These are phyloP conservation scores for Hippocampus barbouri DNA, from an alignment of 2,113 vertebrate genomes.

Conservation along the genomic window DNA sequence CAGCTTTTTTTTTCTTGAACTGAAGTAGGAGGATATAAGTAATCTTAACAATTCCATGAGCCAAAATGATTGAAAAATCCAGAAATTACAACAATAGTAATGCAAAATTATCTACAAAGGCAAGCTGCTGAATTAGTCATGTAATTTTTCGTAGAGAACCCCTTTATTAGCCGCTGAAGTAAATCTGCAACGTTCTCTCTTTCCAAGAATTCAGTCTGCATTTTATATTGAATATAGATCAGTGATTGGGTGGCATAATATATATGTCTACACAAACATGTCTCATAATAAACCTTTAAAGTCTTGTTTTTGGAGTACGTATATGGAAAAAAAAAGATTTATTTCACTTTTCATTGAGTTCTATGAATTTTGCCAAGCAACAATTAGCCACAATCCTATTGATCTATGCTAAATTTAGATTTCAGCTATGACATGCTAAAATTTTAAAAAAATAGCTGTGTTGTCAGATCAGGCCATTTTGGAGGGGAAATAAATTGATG, in stretches of 20 bases:
- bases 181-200: background rate
- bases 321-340: no score
- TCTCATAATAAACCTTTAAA: no score
- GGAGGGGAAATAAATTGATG: no score
- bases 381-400: no score
- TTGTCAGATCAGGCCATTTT: no score
- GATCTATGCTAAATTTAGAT: no score
- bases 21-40: background rate
- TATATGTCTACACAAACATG: no score
- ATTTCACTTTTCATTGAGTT: background rate
- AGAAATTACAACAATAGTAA: background rate
- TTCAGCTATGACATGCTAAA: no score
- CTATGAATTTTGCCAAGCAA: background rate
- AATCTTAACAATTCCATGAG: background rate
- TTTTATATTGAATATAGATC: background rate
- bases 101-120: background rate
- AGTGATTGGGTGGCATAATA: no score
- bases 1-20: background rate
- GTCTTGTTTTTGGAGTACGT: no score
- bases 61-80: background rate
- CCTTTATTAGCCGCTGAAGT: background rate
- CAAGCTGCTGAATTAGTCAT: background rate
- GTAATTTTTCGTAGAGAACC: background rate
- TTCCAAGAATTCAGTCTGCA: background rate
- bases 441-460: no score